These are phyloP conservation scores for Endomychus coccineus DNA, from an alignment of 2,888 invertebrate species.

Conservation along the genomic window DNA sequence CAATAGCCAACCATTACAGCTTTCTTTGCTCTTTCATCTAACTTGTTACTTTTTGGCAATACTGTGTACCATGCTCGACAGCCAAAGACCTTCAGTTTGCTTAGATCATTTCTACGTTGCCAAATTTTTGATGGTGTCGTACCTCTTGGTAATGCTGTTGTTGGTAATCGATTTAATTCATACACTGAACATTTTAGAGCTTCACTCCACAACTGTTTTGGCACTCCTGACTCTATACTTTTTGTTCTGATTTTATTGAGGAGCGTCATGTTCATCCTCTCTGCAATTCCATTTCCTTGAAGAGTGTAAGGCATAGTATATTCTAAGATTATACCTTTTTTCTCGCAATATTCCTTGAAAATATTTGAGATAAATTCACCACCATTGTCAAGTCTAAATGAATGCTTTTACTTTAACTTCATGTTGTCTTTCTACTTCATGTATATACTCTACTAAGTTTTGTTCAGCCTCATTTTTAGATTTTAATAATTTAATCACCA, in stretches of 20 bases:
- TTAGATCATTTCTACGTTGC: conserved; percentile 4
- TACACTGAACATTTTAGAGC: conserved; percentile 20
- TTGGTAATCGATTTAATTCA: conserved; percentile 6
- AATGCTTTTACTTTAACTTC: not conserved
- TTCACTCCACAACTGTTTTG: conserved; percentile 23
- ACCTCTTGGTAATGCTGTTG: conserved; percentile 2
- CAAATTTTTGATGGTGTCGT: not conserved
- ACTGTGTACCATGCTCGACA: conserved; percentile 7
- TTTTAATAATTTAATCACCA: conserved; percentile 6
- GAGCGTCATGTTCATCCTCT: conserved; percentile 15
- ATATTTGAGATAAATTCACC: conserved; percentile 5
- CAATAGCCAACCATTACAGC: conserved; percentile 18
- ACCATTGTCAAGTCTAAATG: conserved; percentile 7
- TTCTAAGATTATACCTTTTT: conserved; percentile 19
- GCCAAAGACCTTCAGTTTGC: conserved; percentile 15
- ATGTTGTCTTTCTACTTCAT: not conserved
- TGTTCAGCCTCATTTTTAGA: conserved; percentile 3
- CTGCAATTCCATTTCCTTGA: conserved; percentile 22
- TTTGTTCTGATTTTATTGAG: conserved; percentile 19
- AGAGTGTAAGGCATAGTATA: conserved; percentile 21
- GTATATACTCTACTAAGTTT: conserved; percentile 6
- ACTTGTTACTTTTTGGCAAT: conserved; percentile 10
- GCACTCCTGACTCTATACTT: conserved; percentile 20
- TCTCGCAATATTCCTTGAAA: not conserved
- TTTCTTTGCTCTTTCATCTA: conserved; percentile 13